Conservation (phyloP, 2,888 invertebrate genomes). For the Gerris lacustris region DNA sequence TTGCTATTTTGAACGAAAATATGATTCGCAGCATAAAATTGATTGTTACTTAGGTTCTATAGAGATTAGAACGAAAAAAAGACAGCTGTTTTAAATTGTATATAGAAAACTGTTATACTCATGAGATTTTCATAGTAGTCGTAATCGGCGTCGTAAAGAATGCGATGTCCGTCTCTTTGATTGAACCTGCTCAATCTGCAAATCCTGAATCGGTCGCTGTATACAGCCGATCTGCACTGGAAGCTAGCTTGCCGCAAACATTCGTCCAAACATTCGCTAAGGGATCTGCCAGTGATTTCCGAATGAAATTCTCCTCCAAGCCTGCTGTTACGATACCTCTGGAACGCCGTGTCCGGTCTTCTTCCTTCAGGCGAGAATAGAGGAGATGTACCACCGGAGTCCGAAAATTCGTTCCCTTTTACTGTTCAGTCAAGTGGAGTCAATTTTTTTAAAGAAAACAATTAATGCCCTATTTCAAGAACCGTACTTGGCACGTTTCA, state of each 20-base stretch:
- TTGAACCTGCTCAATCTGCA: slow-evolving; percentile 76
- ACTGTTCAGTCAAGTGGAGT: slow-evolving; percentile 41
- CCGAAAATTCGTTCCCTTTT: slow-evolving; percentile 77
- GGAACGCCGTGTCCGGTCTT: slow-evolving; percentile 78
- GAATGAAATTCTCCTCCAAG: slow-evolving; percentile 80
- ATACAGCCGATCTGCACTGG: slow-evolving; percentile 78
- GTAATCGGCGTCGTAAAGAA: slow-evolving; percentile 81
- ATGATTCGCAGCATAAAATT: no score
- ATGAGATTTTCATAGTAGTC: slow-evolving; percentile 87
- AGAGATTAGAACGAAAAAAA: no score
- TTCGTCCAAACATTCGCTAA: slow-evolving; percentile 82
- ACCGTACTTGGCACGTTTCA: no score
- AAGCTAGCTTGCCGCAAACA: slow-evolving; percentile 79
- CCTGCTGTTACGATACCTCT: slow-evolving; percentile 71
- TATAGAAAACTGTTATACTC: slow-evolving; percentile 51
- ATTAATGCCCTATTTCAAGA: no score
- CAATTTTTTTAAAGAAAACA: slow-evolving; percentile 15
- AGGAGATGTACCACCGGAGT: slow-evolving; percentile 73
- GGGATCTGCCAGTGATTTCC: slow-evolving; percentile 72
- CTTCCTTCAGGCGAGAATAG: slow-evolving; percentile 62
- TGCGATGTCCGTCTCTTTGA: slow-evolving; percentile 74
- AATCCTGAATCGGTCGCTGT: slow-evolving; percentile 71
- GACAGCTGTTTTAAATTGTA: no score
- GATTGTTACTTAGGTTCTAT: no score
- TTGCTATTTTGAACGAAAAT: no score